Conservation (phyloP, 2,888 invertebrate species). For the Leptogaster cylindrica region DNA sequence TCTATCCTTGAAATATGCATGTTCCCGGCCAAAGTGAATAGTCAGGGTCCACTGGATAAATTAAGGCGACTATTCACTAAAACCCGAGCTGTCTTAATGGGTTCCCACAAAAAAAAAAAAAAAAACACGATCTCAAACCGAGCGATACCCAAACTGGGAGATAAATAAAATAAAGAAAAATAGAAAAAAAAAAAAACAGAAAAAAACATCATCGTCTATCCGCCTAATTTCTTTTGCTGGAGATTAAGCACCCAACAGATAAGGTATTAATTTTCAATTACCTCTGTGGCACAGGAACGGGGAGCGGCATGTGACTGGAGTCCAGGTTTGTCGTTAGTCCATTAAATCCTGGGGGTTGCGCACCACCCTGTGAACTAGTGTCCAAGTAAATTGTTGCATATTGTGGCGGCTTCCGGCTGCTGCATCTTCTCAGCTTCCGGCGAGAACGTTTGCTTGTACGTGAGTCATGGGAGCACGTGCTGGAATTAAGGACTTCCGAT, state of each 20-base stretch:
- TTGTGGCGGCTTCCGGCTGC: constrained; percentile 55
- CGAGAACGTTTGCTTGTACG: constrained; percentile 55
- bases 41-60: background rate
- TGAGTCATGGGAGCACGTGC: constrained; percentile 53
- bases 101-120: constrained; percentile 9
- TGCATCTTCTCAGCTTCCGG: constrained; percentile 56
- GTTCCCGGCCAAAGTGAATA: background rate
- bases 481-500: constrained; percentile 40
- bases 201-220: no score
- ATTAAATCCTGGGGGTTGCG: background rate
- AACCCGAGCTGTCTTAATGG: constrained; percentile 1
- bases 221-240: no score
- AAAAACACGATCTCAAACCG: background rate
- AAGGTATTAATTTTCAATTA: constrained; percentile 25
- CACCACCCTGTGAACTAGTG: constrained; percentile 39
- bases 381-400: constrained; percentile 59
- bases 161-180: background rate
- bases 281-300: constrained; percentile 41
- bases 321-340: constrained; percentile 20
- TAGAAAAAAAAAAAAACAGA: no score
- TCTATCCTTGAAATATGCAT: background rate
- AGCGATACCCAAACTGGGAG: background rate
- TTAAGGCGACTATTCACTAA: constrained; percentile 20
- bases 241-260: background rate
- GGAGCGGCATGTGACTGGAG: constrained; percentile 35